Conservation (phyloP, 2,113 vertebrate genomes). For the Microtus montanus region DNA sequence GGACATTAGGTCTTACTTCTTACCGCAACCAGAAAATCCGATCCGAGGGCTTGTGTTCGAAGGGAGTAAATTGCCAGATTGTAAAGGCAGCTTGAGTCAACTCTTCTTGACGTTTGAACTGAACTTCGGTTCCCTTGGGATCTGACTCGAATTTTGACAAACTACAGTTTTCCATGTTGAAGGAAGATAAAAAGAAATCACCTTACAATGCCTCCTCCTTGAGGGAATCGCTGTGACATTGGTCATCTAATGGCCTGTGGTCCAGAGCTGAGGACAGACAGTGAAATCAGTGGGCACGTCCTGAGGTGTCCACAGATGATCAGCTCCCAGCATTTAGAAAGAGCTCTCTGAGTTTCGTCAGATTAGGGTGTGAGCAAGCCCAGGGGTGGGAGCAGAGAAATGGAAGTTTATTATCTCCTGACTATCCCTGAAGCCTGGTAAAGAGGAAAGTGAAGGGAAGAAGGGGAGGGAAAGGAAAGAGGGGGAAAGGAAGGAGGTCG, state of each 20-base stretch:
- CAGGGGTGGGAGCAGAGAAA: no score
- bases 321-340: conserved; percentile 8
- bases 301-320: neutral
- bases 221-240: neutral
- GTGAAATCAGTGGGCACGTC: neutral
- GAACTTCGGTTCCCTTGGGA: conserved; percentile 53
- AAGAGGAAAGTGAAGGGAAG: neutral
- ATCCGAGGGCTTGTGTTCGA: neutral
- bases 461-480: no score
- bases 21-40: conserved; percentile 7
- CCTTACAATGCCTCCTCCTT: conserved; percentile 9
- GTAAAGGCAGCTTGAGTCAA: conserved; percentile 62
- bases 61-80: conserved; percentile 52
- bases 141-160: conserved; percentile 64
- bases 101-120: conserved; percentile 55
- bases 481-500: no score
- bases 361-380: neutral
- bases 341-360: neutral
- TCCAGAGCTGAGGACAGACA: neutral
- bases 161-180: conserved; percentile 54
- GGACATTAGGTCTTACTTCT: conserved; percentile 26
- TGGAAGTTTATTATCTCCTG: neutral
- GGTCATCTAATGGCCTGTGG: conserved; percentile 16
- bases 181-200: neutral
- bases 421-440: neutral